Conservation (phyloP, 2,888 invertebrate genomes). For the Drosophila parthenogenetica region DNA sequence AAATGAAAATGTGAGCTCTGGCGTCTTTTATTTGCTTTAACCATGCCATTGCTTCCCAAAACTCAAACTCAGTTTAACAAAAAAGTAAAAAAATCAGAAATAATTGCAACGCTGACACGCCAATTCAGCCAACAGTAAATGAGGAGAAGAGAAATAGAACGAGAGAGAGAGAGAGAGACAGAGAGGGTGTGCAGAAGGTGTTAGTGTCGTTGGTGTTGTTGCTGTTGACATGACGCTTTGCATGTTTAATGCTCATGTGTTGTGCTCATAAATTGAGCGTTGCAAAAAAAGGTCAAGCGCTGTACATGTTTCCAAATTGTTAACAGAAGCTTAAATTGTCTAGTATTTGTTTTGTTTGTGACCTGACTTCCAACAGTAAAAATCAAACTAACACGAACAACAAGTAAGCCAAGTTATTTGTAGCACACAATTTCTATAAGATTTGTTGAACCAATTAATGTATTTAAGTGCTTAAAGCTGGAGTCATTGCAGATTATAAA, state of each 20-base stretch:
- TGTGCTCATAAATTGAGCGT: slow-evolving; percentile 62
- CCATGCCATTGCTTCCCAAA: slow-evolving; percentile 52
- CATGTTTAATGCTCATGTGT: slow-evolving; percentile 63
- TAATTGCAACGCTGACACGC: slow-evolving; percentile 77
- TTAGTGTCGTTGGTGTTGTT: slow-evolving; percentile 20
- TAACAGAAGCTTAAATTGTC: slow-evolving; percentile 55
- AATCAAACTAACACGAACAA: slow-evolving; percentile 1
- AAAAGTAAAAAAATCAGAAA: slow-evolving; percentile 53
- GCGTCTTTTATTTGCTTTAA: slow-evolving; percentile 66
- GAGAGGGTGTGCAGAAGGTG: not conserved
- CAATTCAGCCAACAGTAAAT: slow-evolving; percentile 27
- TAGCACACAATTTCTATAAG: not conserved
- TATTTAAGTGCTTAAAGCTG: not conserved
- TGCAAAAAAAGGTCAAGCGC: slow-evolving; percentile 69
- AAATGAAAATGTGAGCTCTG: slow-evolving; percentile 70
- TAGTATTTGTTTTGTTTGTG: slow-evolving; percentile 12
- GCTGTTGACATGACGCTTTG: slow-evolving; percentile 68
- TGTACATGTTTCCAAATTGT: slow-evolving; percentile 63
- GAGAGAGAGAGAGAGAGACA: too few species aligned
- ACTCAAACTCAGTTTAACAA: not conserved
- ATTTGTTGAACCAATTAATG: not conserved
- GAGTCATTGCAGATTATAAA: not conserved
- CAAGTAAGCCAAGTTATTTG: not conserved
- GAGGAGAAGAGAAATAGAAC: not conserved
- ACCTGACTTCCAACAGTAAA: not conserved